phyloP scores from a whole-genome alignment of 2,113 vertebrate species.

The Bufo bufo region DNA sequence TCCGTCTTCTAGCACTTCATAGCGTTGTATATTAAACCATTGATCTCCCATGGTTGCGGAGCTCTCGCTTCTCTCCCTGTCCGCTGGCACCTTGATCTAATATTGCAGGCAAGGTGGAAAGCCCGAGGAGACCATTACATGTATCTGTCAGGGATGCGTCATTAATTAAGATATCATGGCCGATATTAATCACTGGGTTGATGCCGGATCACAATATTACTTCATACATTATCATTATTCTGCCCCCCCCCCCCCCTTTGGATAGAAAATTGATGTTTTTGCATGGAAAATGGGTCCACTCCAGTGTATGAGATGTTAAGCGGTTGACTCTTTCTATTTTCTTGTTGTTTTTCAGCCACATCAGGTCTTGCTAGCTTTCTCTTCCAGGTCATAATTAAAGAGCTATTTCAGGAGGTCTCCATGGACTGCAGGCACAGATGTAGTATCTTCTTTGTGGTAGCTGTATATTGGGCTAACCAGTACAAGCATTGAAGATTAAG shows the following conservation, averaged over 20 bases:
- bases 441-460: not conserved
- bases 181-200: not conserved
- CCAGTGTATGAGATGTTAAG: not conserved
- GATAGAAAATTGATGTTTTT: not conserved
- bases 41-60: not conserved
- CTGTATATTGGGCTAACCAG: not conserved
- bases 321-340: not conserved
- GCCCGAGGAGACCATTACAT: not conserved
- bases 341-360: not conserved
- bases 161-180: not conserved
- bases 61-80: not conserved
- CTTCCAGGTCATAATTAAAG: not conserved
- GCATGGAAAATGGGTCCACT: not conserved
- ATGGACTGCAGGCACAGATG: not conserved
- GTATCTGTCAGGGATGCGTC: not conserved
- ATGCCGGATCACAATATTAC: not conserved
- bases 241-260: not conserved
- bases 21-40: slow-evolving; percentile 2
- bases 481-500: too few species aligned
- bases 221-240: slow-evolving; percentile 13
- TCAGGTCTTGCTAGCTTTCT: not conserved
- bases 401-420: not conserved
- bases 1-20: not conserved
- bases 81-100: not conserved
- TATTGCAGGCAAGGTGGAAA: not conserved